Percentiles rank a stretch among this genome's conserved stretches.
phyloP scores from a whole-genome alignment of 1,140 invertebrate genomes.

The Cydia strobilella region DNA sequence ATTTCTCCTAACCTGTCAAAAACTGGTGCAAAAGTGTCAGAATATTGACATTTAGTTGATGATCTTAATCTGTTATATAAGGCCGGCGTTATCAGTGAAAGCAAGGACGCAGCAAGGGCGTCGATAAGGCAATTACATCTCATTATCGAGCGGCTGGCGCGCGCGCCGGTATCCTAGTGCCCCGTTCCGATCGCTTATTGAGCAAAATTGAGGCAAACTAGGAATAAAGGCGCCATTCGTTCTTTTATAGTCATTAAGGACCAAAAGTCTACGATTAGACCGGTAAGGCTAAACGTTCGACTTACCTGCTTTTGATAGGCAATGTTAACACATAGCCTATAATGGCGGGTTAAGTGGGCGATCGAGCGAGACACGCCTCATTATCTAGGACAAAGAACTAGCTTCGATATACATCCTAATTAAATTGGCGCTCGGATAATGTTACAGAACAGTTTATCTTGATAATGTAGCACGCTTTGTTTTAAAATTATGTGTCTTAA shows the following conservation, averaged over 20 bases:
- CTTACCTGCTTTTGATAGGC: neutral
- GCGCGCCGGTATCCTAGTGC: slow-evolving; percentile 34
- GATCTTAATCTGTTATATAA: slow-evolving; percentile 57
- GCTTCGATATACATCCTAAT: slow-evolving; percentile 26
- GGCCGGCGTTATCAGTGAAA: slow-evolving; percentile 72
- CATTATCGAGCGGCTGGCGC: slow-evolving; percentile 58
- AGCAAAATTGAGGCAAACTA: neutral
- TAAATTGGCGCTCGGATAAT: slow-evolving; percentile 26
- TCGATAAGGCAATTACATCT: slow-evolving; percentile 65
- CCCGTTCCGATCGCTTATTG: neutral
- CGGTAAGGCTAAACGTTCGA: neutral
- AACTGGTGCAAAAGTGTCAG: slow-evolving; percentile 36
- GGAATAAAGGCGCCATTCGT: neutral
- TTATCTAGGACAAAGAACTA: slow-evolving; percentile 49
- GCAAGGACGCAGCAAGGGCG: slow-evolving; percentile 72
- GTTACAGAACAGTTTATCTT: slow-evolving; percentile 23
- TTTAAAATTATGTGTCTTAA: slow-evolving; percentile 10
- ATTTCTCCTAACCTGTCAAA: slow-evolving; percentile 37
- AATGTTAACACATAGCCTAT: slow-evolving; percentile 30
- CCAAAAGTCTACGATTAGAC: neutral
- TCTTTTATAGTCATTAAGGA: neutral
- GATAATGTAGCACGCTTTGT: neutral
- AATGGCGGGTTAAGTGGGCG: slow-evolving; percentile 55
- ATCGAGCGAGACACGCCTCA: slow-evolving; percentile 57
- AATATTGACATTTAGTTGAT: slow-evolving; percentile 43